Evolutionary conservation across 2,797 vertebrate species (phyloP), one percentile per base, ranked within the genome.

Genomic region (Helicolenus hilgendorfi): DNA sequence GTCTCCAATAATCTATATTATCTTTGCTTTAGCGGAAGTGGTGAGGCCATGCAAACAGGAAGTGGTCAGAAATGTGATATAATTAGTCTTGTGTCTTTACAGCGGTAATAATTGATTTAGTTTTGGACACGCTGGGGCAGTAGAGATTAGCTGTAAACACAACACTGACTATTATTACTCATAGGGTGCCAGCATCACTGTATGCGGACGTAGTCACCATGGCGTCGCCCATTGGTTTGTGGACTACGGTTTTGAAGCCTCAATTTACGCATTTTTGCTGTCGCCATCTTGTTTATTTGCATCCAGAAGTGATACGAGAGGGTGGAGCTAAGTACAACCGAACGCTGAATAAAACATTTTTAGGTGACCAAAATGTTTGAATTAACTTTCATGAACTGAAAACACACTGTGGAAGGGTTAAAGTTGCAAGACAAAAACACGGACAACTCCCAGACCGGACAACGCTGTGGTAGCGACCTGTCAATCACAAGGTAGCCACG

Each of bases 11-110:
- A 31, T 31, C 11, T 8, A 13, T 31, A 70, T 70, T 22, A 72
- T 67, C 1, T 55, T 77, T 72, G 55, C 74, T 87, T 82, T 86
- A 56, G 65, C 62, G 75, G 65, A 71, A 84, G 45, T 56, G 64
- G 41, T 24, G 22, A 77, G 33, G 72, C 49, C 67, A 31, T 56
- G 15, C 36, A 76, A 63, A 84, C 79, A 77, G 77, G 71, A 83
- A 71, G 70, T 65, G 41, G n/a, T 45, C 58, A 67, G 64, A 72
- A 20, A 6, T 60, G 70, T 31, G 29, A 27, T 29, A 22, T 15
- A 29, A 22, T 41, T 31, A 11, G 62, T 77, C 53, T 26, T 65
- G 11, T 68, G 18, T 41, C 31, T 82, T 79, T 38, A 36, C 56
- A 75, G 38, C 5, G 29, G 13, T 11, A 62, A 70, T 60, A 72